Base-by-base conservation (phyloP, 2,113 vertebrate species). In the Emydocephalus ijimae region DNA sequence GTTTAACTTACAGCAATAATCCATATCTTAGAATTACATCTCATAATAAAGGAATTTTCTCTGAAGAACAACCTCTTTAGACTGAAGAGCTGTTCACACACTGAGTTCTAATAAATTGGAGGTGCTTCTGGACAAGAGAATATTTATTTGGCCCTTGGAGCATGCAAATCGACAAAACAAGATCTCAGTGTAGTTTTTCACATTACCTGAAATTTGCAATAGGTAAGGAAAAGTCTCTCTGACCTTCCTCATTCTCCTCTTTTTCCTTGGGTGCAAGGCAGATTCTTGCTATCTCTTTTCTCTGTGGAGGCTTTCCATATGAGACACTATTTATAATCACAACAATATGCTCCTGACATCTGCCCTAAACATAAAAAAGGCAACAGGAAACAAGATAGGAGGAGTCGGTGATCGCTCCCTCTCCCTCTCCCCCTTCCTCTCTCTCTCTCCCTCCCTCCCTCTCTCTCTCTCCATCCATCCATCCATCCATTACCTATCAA, bases 21-120 rank as follows among this genome's bases (percentile, higher is more conserved):
- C 56, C 3, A 23, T 56, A 18, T 50, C 45, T 89, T 90, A 81
- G 43, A 86, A 1, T 69, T 94, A 4, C 59, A 81, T 29, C 85
- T 50, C 11, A 5, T 23, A 89, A 29, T 88, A 90, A 91, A 94
- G 91, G 52, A 23, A 94, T 89, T 92, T 89, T 92, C 18, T 57
- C 10, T 48, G 85, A 92, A 89, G 55, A 90, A 91, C 55, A n/a
- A 55, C n/a, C 29, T 1, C 11, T 56, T 64, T 18, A 18, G 54
- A 34, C 64, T 50, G 86, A 90, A 74, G 56, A n/a, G 26, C 21
- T 59, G 1, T 21, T 86, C 15, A 43, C 10, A 2, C 39, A 45
- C 0, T 14, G 39, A 48, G 64, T 92, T 7, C 39, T 81, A 89
- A 61, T 89, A 6, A 85, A 85, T 91, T 81, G 34, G 54, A 61